These are phyloP conservation scores for Sus scrofa DNA, from an alignment of 2,113 vertebrate genomes.

Conservation along the genomic window T2T-Sscrofa CM000821.6:25738001-25738500, in stretches of 20 bases:
- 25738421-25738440: neutral
- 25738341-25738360: neutral
- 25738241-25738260: neutral
- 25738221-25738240: neutral
- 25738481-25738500: neutral
- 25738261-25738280: no score
- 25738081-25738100: neutral
- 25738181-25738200: neutral
- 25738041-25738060: neutral
- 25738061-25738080: neutral
- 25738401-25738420: neutral
- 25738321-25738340: neutral
- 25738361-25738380: neutral
- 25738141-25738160: neutral
- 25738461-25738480: neutral
- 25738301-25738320: rapidly evolving
- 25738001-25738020: neutral
- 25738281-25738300: neutral
- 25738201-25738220: neutral
- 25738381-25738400: rapidly evolving
- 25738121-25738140: neutral
- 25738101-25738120: neutral
- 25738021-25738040: neutral
- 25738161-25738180: rapidly evolving
- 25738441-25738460: neutral